Evolutionary conservation across 2,797 vertebrate species (phyloP).

Genomic region (Botia almorhae): DNA sequence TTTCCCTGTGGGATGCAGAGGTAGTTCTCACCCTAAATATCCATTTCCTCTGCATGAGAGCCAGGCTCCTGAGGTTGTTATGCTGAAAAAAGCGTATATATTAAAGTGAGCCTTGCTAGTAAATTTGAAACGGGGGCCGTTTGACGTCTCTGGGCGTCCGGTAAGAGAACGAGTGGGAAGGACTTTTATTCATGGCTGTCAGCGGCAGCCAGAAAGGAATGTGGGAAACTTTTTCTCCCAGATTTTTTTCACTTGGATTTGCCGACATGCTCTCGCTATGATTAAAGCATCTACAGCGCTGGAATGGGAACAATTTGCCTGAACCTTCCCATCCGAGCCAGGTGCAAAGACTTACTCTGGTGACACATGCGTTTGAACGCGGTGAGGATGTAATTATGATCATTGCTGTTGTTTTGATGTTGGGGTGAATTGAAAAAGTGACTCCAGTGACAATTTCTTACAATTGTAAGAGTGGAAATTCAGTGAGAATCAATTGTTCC

Average conservation of each 20-base stretch:
- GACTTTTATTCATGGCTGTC: slow-evolving; percentile 28
- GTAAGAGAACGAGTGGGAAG: slow-evolving; percentile 26
- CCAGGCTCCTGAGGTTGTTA: slow-evolving; percentile 6
- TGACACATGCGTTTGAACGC: background rate
- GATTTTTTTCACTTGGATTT: slow-evolving; percentile 19
- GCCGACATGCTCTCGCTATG: slow-evolving; percentile 28
- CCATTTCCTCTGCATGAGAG: slow-evolving; percentile 22
- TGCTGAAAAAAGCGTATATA: background rate
- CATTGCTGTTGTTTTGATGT: background rate
- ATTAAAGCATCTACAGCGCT: slow-evolving; percentile 21
- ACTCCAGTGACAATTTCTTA: background rate
- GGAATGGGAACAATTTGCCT: slow-evolving; percentile 30
- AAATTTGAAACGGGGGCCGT: background rate
- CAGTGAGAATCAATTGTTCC: background rate
- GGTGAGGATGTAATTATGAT: background rate
- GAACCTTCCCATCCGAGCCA: background rate
- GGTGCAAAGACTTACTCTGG: slow-evolving; percentile 2
- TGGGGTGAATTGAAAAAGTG: background rate
- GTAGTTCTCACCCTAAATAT: slow-evolving; percentile 32
- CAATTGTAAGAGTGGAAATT: background rate
- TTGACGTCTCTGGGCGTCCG: slow-evolving; percentile 16
- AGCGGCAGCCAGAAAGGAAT: slow-evolving; percentile 18
- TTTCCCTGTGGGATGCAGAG: slow-evolving; percentile 20
- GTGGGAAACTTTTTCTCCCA: slow-evolving; percentile 9
- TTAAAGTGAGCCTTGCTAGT: slow-evolving; percentile 3